These are phyloP conservation scores for Patella pellucida DNA, from an alignment of 2,888 invertebrate species.

Conservation along the genomic window DNA sequence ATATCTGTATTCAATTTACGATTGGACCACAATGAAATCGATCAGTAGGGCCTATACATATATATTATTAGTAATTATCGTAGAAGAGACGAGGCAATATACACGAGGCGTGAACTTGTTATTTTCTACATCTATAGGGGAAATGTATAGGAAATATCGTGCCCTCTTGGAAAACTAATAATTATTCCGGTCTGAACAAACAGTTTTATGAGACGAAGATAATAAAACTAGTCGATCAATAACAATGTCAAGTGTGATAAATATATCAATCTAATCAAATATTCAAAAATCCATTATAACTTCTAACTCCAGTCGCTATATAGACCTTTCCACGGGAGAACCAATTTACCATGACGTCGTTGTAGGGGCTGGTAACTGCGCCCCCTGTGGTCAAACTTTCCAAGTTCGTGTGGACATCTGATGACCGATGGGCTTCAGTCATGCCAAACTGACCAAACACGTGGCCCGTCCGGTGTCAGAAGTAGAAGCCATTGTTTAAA, in stretches of 20 bases:
- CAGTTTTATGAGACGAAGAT: slow-evolving; percentile 2
- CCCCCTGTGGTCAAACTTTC: background rate
- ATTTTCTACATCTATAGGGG: too few species aligned
- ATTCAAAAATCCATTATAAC: slow-evolving; percentile 5
- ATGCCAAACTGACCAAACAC: slow-evolving; percentile 5
- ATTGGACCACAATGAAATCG: too few species aligned
- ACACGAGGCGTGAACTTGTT: too few species aligned
- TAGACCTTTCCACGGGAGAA: background rate
- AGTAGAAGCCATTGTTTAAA: slow-evolving; percentile 2
- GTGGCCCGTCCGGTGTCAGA: background rate
- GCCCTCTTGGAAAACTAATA: background rate
- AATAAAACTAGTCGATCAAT: slow-evolving; percentile 8
- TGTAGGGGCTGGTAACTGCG: background rate
- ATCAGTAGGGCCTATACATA: too few species aligned
- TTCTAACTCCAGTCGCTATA: background rate
- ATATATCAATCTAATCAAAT: slow-evolving; percentile 11
- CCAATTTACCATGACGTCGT: slow-evolving; percentile 10
- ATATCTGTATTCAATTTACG: too few species aligned
- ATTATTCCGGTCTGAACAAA: background rate
- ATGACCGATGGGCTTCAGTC: slow-evolving; percentile 7
- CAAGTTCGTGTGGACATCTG: slow-evolving; percentile 1
- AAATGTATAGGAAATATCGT: too few species aligned
- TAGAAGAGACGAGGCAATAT: too few species aligned
- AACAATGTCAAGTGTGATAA: slow-evolving; percentile 7
- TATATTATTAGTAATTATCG: too few species aligned